Evolutionary conservation across 2,797 vertebrate species (phyloP).

Genomic region (Neostethus bicornis): DNA sequence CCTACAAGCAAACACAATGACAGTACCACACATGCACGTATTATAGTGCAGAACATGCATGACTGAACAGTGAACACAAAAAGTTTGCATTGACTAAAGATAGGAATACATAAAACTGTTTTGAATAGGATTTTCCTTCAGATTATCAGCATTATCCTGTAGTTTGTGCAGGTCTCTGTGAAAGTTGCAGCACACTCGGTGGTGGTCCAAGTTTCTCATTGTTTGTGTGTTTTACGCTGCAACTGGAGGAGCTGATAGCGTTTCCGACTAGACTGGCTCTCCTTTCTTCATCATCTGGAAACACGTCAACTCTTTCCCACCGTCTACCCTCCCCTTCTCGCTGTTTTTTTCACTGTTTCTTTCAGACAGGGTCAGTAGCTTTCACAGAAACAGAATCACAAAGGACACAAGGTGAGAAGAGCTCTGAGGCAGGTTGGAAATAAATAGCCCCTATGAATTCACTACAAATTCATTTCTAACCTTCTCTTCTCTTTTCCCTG

Average conservation of each 20-base stretch:
- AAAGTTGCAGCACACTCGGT: constrained; percentile 1
- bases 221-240: constrained; percentile 24
- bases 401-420: constrained; percentile 64
- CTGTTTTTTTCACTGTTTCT: constrained; percentile 20
- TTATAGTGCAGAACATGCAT: constrained; percentile 25
- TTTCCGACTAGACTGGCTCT: constrained; percentile 40
- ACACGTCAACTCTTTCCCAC: constrained; percentile 40
- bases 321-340: constrained; percentile 24
- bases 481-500: constrained; percentile 24
- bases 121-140: constrained; percentile 19
- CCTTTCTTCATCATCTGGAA: constrained; percentile 39
- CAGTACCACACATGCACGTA: constrained; percentile 15
- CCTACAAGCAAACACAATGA: constrained; percentile 27
- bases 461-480: constrained; percentile 21
- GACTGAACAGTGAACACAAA: constrained; percentile 27
- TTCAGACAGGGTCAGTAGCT: constrained; percentile 48
- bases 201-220: constrained; percentile 1
- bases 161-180: constrained; percentile 12
- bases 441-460: constrained; percentile 20
- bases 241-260: constrained; percentile 55
- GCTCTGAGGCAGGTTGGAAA: constrained; percentile 63
- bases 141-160: constrained; percentile 28
- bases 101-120: constrained; percentile 5
- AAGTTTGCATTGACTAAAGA: constrained; percentile 10
- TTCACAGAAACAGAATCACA: constrained; percentile 46